These are phyloP conservation scores for Neria commutata DNA, from an alignment of 2,888 invertebrate genomes.

Conservation along the genomic window DNA sequence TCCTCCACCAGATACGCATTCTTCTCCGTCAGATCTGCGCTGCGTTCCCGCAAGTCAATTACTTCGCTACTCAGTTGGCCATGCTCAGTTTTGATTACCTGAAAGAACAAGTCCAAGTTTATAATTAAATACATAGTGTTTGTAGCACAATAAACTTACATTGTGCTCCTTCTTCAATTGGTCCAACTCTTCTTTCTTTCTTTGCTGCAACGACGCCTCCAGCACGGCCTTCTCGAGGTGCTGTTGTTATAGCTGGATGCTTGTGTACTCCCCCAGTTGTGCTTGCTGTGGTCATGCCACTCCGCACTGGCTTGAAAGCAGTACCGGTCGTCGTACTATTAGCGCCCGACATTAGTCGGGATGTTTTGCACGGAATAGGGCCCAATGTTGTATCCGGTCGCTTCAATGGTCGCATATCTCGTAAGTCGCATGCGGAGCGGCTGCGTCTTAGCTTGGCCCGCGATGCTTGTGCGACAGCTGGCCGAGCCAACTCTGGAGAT, in stretches of 20 bases:
- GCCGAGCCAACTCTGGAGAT: constrained; percentile 45
- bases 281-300: constrained; percentile 16
- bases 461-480: constrained; percentile 21
- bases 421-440: constrained; percentile 51
- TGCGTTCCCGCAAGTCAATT: constrained; percentile 44
- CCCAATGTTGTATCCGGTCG: constrained; percentile 50
- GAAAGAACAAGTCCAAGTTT: constrained; percentile 10
- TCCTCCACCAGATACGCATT: constrained; percentile 45
- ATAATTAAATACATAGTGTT: not conserved
- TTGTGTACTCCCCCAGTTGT: constrained; percentile 21
- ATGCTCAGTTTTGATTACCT: constrained; percentile 49
- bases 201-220: constrained; percentile 64
- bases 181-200: constrained; percentile 49
- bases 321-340: not conserved
- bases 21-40: constrained; percentile 39
- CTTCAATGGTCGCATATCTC: constrained; percentile 41
- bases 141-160: no score
- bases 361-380: constrained; percentile 48
- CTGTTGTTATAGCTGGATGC: constrained; percentile 10
- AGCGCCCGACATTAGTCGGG: constrained; percentile 42
- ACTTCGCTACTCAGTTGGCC: constrained; percentile 41
- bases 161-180: constrained; percentile 42
- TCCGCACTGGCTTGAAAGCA: constrained; percentile 25
- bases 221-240: constrained; percentile 37
- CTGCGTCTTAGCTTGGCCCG: constrained; percentile 51